Base-by-base conservation (phyloP, 2,888 invertebrate genomes). In the Patella depressa region DNA sequence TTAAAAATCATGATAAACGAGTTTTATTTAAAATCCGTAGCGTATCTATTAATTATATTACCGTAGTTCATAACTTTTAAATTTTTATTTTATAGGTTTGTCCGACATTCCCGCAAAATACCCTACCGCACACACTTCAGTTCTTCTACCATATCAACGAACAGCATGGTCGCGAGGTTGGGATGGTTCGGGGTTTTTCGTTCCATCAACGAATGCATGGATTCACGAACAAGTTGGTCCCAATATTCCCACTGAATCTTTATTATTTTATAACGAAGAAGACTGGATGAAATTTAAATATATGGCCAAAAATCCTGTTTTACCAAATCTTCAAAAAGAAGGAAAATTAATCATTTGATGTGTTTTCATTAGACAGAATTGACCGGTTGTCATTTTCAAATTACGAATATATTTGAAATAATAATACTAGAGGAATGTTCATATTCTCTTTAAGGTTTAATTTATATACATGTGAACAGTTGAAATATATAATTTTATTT, bases 271-370 rank as follows among this genome's bases (percentile, higher is more conserved):
- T 75, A 89, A 89, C 77, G 89, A 89, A 80, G 89, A 89, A 73
- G 89, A 89, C 80, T 89, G 88, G 87, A 79, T 86, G 15, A 89
- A 89, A 79, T 89, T 86, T 73, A 87, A 86, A 78, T 84, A 86
- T 77, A 84, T 86, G 84, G 78, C 79, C n/a, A 84, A 86, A 71
- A 85, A 84, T 29, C 87, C 87, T 11, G 71, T 69, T 12, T 15
- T 65, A 24, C 65, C 45, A 45, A 45, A 45, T 45, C 45, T 45
- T 45, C 9, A 45, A 45, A 45, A 45, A 45, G 45, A 45, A 9
- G 45, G 45, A 45, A 45, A 45, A 9, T 9, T 45, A 45, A 45
- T 45, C 7, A 45, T 45, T 45, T 45, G 45, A 45, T 45, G 45
- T 45, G 45, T 45, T 34, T 34, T 45, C 45, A 9, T 45, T 1